Evolutionary conservation across 2,797 vertebrate genomes (phyloP).

Genomic region (Bradypus variegatus): DNA sequence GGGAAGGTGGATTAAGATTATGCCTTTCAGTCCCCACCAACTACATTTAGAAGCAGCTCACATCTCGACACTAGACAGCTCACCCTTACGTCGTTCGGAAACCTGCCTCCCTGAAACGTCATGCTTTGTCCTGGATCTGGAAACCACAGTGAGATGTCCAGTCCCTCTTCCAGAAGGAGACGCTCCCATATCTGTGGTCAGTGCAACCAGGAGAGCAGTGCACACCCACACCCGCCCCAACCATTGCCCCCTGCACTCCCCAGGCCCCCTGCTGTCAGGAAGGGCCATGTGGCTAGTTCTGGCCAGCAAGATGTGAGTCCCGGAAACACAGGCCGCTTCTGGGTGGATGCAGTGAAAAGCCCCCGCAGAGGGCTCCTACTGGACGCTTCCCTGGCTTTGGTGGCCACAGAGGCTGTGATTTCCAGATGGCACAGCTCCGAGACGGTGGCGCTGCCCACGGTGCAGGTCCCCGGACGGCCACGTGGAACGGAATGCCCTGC

Average conservation of each 20-base stretch:
- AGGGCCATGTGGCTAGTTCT: not conserved
- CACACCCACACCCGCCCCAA: not conserved
- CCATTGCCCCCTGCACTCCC: no score
- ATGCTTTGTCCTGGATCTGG: not conserved
- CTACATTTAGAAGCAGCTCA: no score
- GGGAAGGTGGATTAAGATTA: no score
- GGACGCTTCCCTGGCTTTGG: no score
- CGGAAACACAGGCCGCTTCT: rapidly evolving
- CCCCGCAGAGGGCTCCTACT: no score
- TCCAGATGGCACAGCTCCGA: not conserved
- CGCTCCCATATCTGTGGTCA: not conserved
- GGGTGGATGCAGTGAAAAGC: not conserved
- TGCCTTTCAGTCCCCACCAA: no score
- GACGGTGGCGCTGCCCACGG: not conserved
- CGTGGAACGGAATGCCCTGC: not conserved
- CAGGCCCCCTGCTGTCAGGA: not conserved
- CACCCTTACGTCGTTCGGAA: not conserved
- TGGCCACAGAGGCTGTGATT: no score
- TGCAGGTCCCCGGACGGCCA: not conserved
- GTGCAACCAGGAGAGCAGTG: not conserved
- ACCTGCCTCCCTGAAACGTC: not conserved
- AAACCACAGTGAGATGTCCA: not conserved
- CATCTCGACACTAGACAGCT: no score
- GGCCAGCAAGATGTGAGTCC: not conserved
- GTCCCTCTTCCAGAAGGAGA: no score